These are phyloP conservation scores for Nothocercus nigrocapillus DNA, from an alignment of 2,113 vertebrate genomes.

Conservation along the genomic window DNA sequence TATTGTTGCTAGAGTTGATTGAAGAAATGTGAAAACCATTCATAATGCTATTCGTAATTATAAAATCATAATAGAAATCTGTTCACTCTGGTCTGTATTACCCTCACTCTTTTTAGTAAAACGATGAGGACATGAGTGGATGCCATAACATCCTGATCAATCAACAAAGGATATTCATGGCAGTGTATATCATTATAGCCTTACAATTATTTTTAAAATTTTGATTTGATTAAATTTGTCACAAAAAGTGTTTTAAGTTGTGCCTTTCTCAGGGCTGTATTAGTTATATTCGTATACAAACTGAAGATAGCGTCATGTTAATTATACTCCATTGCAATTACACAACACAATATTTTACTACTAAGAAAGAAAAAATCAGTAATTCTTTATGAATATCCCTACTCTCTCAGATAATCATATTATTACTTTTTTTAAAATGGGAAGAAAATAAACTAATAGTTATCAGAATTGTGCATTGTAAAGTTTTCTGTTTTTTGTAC, in stretches of 20 bases:
- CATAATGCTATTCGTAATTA: background rate
- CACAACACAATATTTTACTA: background rate
- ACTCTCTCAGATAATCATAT: background rate
- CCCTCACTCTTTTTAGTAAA: background rate
- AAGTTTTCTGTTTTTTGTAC: conserved; percentile 13
- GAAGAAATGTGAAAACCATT: background rate
- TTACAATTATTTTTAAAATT: background rate
- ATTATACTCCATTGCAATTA: background rate
- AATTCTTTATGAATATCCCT: background rate
- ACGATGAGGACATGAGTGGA: background rate
- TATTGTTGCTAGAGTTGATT: background rate
- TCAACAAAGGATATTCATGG: background rate
- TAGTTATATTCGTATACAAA: background rate
- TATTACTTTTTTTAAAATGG: background rate
- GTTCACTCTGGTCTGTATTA: conserved; percentile 13
- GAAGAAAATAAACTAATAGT: background rate
- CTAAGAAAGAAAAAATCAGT: background rate
- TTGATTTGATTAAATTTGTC: background rate
- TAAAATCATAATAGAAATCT: conserved; percentile 31
- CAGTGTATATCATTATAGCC: background rate
- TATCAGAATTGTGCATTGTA: background rate
- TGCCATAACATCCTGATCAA: background rate
- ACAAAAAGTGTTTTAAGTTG: background rate
- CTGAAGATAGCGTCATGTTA: background rate
- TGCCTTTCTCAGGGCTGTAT: background rate